These are phyloP conservation scores for Nymphicus hollandicus DNA, from an alignment of 2,113 vertebrate genomes.

Conservation along the genomic window DNA sequence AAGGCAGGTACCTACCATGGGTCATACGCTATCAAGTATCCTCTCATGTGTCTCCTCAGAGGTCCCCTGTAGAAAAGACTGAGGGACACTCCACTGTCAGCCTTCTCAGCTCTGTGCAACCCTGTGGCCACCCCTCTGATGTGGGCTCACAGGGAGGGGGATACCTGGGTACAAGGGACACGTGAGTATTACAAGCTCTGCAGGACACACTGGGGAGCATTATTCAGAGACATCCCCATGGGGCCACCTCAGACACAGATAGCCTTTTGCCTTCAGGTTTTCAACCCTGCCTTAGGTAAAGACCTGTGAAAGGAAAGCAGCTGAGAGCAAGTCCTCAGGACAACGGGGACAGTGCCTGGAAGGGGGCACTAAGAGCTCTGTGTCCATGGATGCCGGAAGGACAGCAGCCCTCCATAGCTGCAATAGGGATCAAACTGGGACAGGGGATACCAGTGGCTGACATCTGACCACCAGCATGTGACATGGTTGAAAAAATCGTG, in stretches of 20 bases:
- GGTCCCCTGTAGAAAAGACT: neutral
- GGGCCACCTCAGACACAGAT: neutral
- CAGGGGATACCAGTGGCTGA: neutral
- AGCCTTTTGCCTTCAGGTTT: neutral
- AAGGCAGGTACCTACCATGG: neutral
- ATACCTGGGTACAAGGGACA: neutral
- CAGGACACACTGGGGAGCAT: neutral
- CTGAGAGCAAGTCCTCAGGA: neutral
- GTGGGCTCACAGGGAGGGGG: neutral
- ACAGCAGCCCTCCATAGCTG: neutral
- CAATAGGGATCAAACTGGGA: neutral
- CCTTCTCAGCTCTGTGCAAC: neutral
- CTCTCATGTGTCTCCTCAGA: neutral
- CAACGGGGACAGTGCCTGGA: neutral
- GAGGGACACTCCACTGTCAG: neutral
- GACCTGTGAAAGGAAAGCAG: neutral
- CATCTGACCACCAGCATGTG: neutral
- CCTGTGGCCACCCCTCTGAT: neutral
- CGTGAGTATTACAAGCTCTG: neutral
- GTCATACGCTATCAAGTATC: neutral
- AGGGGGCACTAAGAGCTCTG: neutral
- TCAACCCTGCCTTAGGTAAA: neutral
- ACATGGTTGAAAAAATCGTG: neutral
- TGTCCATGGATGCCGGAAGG: neutral
- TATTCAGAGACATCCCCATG: neutral